Conservation (phyloP, 2,888 invertebrate genomes). For the Arctia plantaginis region DNA sequence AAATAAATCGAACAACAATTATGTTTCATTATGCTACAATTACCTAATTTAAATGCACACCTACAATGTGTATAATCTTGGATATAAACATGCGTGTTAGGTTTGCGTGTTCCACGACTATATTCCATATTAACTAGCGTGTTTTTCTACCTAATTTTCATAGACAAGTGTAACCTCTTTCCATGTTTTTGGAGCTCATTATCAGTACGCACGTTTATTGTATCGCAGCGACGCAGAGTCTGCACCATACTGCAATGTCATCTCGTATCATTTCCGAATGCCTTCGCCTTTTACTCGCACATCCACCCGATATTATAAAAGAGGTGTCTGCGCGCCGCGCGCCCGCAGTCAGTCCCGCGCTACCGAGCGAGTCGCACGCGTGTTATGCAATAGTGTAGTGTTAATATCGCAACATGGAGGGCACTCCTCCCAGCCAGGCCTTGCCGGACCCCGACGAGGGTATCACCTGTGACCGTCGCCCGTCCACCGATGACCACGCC, state of each 20-base stretch:
- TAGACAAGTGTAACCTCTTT: constrained; percentile 45
- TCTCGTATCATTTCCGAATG: constrained; percentile 73
- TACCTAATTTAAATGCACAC: constrained; percentile 34
- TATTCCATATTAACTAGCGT: constrained; percentile 31
- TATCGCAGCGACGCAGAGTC: constrained; percentile 63
- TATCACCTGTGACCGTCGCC: constrained; percentile 80
- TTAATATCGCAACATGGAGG: constrained; percentile 77
- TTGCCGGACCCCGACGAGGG: constrained; percentile 79
- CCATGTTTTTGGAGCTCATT: constrained; percentile 39
- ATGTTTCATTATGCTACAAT: constrained; percentile 29
- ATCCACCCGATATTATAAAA: constrained; percentile 84
- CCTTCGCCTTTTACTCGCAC: constrained; percentile 77
- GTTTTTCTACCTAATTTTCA: constrained; percentile 31
- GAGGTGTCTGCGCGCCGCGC: constrained; percentile 72
- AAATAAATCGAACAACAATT: constrained; percentile 26
- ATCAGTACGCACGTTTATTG: constrained; percentile 31
- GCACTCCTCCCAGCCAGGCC: constrained; percentile 71
- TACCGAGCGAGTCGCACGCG: constrained; percentile 76
- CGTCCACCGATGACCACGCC: constrained; percentile 87
- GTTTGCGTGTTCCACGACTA: constrained; percentile 44
- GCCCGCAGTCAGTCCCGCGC: constrained; percentile 80
- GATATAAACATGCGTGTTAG: constrained; percentile 28
- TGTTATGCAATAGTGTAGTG: constrained; percentile 74
- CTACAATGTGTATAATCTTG: constrained; percentile 19
- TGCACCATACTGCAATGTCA: constrained; percentile 71